These are phyloP conservation scores for Syngnathus scovelli DNA, from an alignment of 2,113 vertebrate genomes.

Conservation along the genomic window DNA sequence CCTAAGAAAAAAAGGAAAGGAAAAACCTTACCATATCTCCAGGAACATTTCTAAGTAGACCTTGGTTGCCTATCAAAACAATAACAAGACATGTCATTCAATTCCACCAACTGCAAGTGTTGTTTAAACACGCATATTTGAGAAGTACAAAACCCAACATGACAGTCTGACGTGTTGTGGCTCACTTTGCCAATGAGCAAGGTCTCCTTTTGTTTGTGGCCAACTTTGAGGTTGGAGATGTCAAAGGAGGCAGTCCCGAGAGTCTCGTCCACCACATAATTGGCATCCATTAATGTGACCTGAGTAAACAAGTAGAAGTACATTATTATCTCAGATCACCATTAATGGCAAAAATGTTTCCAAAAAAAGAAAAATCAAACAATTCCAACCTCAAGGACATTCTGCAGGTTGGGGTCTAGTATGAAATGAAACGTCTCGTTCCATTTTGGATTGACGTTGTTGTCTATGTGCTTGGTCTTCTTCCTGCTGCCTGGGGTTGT, in stretches of 20 bases:
- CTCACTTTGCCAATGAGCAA: constrained; percentile 87
- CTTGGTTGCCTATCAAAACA: constrained; percentile 81
- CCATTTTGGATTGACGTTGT: constrained; percentile 88
- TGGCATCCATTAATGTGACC: constrained; percentile 96
- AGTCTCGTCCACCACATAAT: constrained; percentile 93
- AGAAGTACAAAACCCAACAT: not conserved
- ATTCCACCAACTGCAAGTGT: not conserved
- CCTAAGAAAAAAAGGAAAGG: not conserved
- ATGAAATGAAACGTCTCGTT: constrained; percentile 91
- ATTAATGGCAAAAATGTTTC: not conserved
- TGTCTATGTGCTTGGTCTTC: constrained; percentile 87
- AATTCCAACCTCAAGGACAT: constrained; percentile 81
- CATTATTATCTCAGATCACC: not conserved
- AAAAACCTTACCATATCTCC: constrained; percentile 86
- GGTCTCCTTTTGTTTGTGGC: constrained; percentile 76
- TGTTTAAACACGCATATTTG: constrained; percentile 37
- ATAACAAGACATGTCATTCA: not conserved
- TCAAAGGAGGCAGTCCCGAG: constrained; percentile 81
- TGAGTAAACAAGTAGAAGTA: constrained; percentile 39
- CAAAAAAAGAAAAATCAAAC: constrained; percentile 53
- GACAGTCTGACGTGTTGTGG: not conserved
- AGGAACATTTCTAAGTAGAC: constrained; percentile 83
- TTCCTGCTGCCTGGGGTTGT: constrained; percentile 88
- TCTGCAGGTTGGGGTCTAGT: constrained; percentile 89
- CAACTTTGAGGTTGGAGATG: constrained; percentile 77